Conservation (phyloP, 2,888 invertebrate genomes). For the Cantharis rustica region DNA sequence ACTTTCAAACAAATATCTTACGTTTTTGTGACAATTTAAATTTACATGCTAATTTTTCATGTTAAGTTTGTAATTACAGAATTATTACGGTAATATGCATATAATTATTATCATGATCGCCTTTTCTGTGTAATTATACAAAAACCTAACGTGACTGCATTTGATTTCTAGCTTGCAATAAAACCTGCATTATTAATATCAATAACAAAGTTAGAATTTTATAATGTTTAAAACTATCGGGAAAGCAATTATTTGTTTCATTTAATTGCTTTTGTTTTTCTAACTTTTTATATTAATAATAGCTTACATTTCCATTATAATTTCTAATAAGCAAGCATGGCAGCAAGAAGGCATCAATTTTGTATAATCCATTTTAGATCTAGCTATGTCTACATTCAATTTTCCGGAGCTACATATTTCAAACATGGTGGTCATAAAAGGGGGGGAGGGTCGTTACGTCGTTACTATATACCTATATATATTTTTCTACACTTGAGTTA, state of each 20-base stretch:
- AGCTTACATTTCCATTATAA: not conserved
- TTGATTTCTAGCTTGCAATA: constrained; percentile 41
- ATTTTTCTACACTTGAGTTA: too few relatives aligned
- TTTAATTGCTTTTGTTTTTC: not conserved
- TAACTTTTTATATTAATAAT: not conserved
- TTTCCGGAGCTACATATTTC: too few relatives aligned
- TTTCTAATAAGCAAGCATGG: not conserved
- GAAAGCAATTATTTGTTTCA: not conserved
- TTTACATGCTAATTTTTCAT: constrained; percentile 35
- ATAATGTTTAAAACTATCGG: not conserved
- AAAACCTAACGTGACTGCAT: constrained; percentile 55
- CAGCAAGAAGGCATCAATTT: not conserved
- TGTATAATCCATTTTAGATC: not conserved
- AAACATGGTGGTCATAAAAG: too few relatives aligned
- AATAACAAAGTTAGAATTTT: not conserved
- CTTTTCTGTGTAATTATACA: constrained; percentile 45
- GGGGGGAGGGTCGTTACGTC: too few relatives aligned
- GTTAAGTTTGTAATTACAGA: constrained; percentile 38
- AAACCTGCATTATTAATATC: not conserved
- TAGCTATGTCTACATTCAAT: too few relatives aligned
- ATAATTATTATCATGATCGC: constrained; percentile 49
- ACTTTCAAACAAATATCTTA: not conserved
- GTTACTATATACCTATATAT: too few relatives aligned
- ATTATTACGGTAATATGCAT: constrained; percentile 49
- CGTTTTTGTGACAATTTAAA: constrained; percentile 21